phyloP scores from a whole-genome alignment of 2,113 vertebrate species.

The Tyto alba region DNA sequence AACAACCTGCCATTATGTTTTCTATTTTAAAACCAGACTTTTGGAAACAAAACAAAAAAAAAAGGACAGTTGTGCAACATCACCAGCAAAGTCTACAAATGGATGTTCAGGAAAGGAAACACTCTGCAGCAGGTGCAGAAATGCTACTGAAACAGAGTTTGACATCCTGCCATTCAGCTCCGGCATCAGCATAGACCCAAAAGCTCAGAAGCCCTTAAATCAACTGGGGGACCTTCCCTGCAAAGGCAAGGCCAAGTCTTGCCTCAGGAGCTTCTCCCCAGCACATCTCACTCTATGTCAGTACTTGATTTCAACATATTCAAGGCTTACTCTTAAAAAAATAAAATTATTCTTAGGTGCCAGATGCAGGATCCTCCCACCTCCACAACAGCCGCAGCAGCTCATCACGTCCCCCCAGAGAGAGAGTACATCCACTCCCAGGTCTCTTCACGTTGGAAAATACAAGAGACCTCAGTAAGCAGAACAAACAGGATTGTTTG shows the following conservation, averaged over 20 bases:
- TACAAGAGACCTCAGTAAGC: not conserved
- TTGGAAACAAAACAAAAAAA: not conserved
- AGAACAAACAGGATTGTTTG: not conserved
- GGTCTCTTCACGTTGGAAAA: not conserved
- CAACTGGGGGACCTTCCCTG: not conserved
- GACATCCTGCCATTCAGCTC: accelerated
- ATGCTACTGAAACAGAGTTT: not conserved
- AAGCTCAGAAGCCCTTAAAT: not conserved
- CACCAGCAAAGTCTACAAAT: not conserved
- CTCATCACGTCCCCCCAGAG: not conserved
- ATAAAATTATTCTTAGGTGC: not conserved
- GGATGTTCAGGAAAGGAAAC: not conserved
- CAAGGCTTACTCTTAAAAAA: not conserved
- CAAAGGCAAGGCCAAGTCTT: not conserved
- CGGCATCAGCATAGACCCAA: not conserved
- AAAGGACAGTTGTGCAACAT: not conserved
- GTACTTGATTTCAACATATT: not conserved
- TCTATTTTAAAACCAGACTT: not conserved
- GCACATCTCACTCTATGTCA: not conserved
- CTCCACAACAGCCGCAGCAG: not conserved
- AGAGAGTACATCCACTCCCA: not conserved
- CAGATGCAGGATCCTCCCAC: not conserved
- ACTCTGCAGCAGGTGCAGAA: not conserved
- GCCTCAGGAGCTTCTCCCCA: not conserved
- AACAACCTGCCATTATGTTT: not conserved